Evolutionary conservation across 2,797 vertebrate genomes (phyloP).

Genomic region (Darevskia nairensis): DNA sequence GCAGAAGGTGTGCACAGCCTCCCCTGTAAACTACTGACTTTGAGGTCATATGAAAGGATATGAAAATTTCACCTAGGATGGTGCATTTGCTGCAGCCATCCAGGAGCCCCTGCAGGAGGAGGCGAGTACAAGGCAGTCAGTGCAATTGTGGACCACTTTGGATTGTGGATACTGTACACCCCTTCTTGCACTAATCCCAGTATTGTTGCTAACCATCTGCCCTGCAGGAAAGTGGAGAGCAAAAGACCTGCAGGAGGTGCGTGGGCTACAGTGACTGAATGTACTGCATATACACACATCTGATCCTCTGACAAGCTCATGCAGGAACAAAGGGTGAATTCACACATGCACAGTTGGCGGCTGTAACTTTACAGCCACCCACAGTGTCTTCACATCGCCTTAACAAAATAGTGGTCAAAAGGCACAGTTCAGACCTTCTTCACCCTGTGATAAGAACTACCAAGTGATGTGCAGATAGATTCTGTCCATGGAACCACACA

Average conservation of each 20-base stretch:
- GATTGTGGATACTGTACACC: background rate
- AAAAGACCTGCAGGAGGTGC: background rate
- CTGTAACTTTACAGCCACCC: background rate
- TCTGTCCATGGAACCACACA: background rate
- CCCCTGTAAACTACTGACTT: background rate
- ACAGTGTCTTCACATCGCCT: too few species aligned
- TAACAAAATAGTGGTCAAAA: background rate
- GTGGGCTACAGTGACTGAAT: too few species aligned
- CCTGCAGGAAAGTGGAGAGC: background rate
- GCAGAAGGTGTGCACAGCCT: too few species aligned
- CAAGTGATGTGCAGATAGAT: background rate
- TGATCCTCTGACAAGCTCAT: background rate
- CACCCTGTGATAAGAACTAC: too few species aligned
- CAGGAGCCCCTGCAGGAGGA: background rate
- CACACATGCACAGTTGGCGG: background rate
- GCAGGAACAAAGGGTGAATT: background rate
- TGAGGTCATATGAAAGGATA: background rate
- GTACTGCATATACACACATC: background rate
- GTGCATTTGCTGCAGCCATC: background rate
- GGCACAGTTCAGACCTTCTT: too few species aligned
- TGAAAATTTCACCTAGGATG: background rate
- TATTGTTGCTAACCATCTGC: background rate
- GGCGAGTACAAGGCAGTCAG: background rate
- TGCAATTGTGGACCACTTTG: background rate
- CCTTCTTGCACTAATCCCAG: background rate